A percentile compares a stretch with the other conserved stretches of the same genome.
Conservation (phyloP, 2,888 invertebrate species). For the Campopleginae sp. region DNA sequence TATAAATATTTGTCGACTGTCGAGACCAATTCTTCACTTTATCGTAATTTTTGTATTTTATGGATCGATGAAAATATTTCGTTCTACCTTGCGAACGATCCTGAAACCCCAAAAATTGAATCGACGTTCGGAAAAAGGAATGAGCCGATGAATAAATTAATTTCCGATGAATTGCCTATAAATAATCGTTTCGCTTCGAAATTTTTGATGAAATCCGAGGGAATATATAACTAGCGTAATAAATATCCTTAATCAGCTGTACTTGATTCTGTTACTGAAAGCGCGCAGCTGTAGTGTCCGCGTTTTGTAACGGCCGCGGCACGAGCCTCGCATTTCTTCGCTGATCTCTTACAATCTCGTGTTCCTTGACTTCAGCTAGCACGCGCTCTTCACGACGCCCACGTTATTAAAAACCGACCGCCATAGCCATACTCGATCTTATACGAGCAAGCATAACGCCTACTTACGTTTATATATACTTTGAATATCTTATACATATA, state of each 20-base stretch:
- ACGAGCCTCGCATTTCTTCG: slow-evolving; percentile 63
- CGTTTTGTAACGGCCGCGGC: slow-evolving; percentile 53
- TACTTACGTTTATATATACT: slow-evolving; percentile 40
- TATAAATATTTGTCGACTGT: neutral
- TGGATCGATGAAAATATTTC: neutral
- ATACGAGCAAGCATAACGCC: slow-evolving; percentile 46
- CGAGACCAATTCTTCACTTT: neutral
- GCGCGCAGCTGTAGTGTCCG: slow-evolving; percentile 62
- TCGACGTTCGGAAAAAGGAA: neutral
- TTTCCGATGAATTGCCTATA: too few species aligned
- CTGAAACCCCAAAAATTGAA: neutral
- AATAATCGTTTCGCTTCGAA: too few species aligned
- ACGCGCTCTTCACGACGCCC: slow-evolving; percentile 51
- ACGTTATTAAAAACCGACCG: slow-evolving; percentile 53
- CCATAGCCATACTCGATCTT: slow-evolving; percentile 42
- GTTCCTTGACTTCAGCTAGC: slow-evolving; percentile 26
- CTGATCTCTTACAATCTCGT: slow-evolving; percentile 44
- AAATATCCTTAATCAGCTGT: slow-evolving; percentile 65
- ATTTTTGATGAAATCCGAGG: neutral
- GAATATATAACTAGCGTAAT: neutral
- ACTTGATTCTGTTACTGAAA: slow-evolving; percentile 62
- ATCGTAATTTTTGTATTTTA: neutral
- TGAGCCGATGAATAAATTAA: neutral
- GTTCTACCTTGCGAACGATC: neutral
- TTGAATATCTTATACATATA: slow-evolving; percentile 23